phyloP scores from a whole-genome alignment of 2,113 vertebrate species.

The Anthoscopus minutus region DNA sequence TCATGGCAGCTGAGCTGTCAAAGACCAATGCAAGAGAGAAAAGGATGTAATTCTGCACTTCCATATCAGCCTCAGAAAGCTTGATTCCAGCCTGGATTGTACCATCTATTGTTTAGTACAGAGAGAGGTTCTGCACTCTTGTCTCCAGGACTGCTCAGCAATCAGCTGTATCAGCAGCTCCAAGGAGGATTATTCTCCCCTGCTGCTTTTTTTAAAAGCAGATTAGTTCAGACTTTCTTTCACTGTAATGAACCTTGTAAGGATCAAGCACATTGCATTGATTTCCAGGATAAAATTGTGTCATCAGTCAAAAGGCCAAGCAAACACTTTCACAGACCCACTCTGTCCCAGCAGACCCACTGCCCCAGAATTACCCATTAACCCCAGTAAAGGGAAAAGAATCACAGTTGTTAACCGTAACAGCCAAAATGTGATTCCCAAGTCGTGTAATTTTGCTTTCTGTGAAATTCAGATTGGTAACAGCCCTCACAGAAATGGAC shows the following conservation, averaged over 20 bases:
- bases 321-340: slow-evolving; percentile 58
- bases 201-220: slow-evolving; percentile 56
- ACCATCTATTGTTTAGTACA: not conserved
- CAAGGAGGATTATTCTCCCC: slow-evolving; percentile 35
- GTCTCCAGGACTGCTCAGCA: not conserved
- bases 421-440: not conserved
- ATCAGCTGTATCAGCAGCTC: slow-evolving; percentile 22
- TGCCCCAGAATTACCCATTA: not conserved
- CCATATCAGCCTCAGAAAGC: not conserved
- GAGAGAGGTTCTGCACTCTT: not conserved
- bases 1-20: not conserved
- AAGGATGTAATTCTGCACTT: not conserved
- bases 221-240: slow-evolving; percentile 74
- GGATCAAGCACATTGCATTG: slow-evolving; percentile 34
- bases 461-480: not conserved
- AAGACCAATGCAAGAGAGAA: not conserved
- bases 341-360: not conserved
- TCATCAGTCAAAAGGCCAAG: slow-evolving; percentile 61
- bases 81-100: not conserved
- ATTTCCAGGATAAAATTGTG: slow-evolving; percentile 45
- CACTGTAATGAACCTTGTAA: slow-evolving; percentile 52
- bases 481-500: not conserved
- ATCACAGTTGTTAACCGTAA: not conserved
- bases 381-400: not conserved
- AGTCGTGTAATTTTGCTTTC: not conserved